These are phyloP conservation scores for Ophraella communa DNA, from an alignment of 2,888 invertebrate species.

Conservation along the genomic window DNA sequence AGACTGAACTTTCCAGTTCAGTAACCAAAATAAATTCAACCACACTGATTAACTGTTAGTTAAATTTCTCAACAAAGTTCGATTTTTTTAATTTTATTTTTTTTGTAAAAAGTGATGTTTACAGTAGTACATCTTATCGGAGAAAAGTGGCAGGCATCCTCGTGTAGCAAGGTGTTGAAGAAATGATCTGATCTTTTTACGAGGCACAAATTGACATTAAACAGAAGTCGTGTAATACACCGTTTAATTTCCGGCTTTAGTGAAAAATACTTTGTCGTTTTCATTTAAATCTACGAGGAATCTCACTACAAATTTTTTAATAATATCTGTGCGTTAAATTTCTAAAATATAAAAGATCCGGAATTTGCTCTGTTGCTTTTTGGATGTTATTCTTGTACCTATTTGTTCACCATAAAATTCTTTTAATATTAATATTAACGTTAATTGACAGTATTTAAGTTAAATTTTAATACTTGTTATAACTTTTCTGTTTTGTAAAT, in stretches of 20 bases:
- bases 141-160: slow-evolving; percentile 45
- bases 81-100: not conserved
- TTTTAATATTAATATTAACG: too few relatives aligned
- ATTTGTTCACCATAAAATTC: too few relatives aligned
- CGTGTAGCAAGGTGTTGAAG: slow-evolving; percentile 51
- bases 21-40: not conserved
- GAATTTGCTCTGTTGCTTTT: too few relatives aligned
- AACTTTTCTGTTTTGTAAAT: too few relatives aligned
- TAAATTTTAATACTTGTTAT: too few relatives aligned
- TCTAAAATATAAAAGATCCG: too few relatives aligned
- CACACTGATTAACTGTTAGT: not conserved
- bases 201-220: slow-evolving; percentile 46
- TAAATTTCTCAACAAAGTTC: not conserved
- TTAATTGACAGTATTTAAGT: too few relatives aligned
- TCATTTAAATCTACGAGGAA: not conserved
- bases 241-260: slow-evolving; percentile 27
- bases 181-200: slow-evolving; percentile 42
- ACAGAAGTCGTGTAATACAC: slow-evolving; percentile 39
- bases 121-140: slow-evolving; percentile 38
- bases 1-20: too few relatives aligned
- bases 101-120: slow-evolving; percentile 40
- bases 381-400: too few relatives aligned
- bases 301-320: too few relatives aligned
- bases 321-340: too few relatives aligned
- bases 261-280: not conserved